Evolutionary conservation across 1,140 invertebrate genomes (phyloP), one percentile per base, ranked within the genome.

Genomic region (Meloidogyne hapla): DNA sequence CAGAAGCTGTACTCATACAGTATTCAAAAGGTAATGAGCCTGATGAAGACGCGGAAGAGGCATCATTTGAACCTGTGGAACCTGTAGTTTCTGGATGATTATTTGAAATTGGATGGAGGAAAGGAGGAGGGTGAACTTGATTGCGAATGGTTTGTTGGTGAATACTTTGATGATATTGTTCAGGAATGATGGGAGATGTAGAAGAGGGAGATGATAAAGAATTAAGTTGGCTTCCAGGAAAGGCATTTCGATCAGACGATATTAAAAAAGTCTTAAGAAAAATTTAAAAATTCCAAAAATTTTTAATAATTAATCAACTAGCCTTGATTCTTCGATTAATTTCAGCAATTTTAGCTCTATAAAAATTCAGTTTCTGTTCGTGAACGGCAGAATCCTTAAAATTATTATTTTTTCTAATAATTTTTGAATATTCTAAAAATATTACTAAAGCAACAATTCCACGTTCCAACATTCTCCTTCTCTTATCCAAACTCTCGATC

Each of bases 301-400:
- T 21, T 21, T 5, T 26, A 40, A 69, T 78, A 13, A 73, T 71
- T 73, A 83, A 71, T 23, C 8, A 33, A 33, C 78, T 42, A 69
- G 75, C 83, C 9, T 69, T 62, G 15, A 85, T 85, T 18, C 85
- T 79, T 1, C 85, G 74, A 67, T 83, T 86, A 23, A 85, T 68
- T 61, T 86, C 85, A 21, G 85, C 81, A 48, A 85, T 80, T 68
- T 85, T 83, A 9, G 85, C 85, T 2, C 84, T 65, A 13, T 87
- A 73, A 61, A 83, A 85, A 71, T 85, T 85, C 0, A 85, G 75
- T 69, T 83, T 84, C 74, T 85, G 83, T 64, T 86, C 84, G 63
- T 85, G 84, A 13, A 85, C 84, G 25, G 85, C 81, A 3, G 81
- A 77, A 63, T 85, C 84, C 83, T 85, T 65, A 48, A 85, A 83